Percentiles rank a stretch among this genome's conserved stretches.
Conservation (phyloP, 2,113 vertebrate genomes). For the Alethe diademata region DNA sequence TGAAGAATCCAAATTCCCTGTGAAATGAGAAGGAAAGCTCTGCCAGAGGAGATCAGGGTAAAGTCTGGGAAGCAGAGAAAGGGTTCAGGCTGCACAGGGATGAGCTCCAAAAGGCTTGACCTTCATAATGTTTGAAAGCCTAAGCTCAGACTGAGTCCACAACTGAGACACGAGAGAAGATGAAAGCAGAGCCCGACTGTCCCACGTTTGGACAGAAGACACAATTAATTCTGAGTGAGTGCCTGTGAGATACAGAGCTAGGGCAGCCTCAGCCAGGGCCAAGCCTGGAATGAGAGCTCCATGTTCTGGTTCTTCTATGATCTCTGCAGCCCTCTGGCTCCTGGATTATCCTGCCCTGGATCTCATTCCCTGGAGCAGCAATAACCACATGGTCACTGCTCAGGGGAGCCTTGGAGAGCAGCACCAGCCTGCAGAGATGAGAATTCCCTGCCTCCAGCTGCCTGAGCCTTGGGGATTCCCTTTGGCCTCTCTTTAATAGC, state of each 20-base stretch:
- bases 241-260: neutral
- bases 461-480: neutral
- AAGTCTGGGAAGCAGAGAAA: neutral
- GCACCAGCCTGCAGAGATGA: neutral
- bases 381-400: rapidly evolving
- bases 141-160: neutral
- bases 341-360: neutral
- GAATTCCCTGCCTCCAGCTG: neutral
- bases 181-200: rapidly evolving
- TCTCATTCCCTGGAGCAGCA: neutral
- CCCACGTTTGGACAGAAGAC: rapidly evolving
- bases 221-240: too few species aligned
- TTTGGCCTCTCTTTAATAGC: neutral
- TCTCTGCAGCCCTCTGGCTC: neutral
- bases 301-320: rapidly evolving
- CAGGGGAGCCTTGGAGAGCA: neutral
- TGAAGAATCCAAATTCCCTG: neutral
- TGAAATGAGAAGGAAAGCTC: neutral
- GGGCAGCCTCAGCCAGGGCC: neutral
- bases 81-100: neutral
- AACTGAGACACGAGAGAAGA: rapidly evolving
- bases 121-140: neutral
- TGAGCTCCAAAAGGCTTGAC: neutral
- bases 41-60: neutral
- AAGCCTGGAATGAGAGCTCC: neutral